Conservation (phyloP, 2,113 vertebrate species). For the Mobula birostris region DNA sequence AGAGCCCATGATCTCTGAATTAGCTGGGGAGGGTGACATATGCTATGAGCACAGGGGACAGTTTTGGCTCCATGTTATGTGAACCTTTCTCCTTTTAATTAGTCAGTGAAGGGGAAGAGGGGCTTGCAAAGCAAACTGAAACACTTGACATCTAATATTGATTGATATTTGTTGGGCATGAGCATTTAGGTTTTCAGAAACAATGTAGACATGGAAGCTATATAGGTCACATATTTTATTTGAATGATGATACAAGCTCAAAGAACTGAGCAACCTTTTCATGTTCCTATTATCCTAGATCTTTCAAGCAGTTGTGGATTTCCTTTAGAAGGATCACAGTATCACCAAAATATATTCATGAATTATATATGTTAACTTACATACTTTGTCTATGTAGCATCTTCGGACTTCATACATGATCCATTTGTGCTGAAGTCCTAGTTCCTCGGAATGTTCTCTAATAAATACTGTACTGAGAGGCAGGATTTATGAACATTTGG, state of each 20-base stretch:
- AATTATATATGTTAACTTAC: neutral
- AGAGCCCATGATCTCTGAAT: no score
- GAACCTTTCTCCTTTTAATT: no score
- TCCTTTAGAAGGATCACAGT: neutral
- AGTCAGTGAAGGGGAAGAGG: no score
- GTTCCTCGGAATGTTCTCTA: neutral
- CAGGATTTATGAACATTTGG: no score
- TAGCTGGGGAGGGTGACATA: no score
- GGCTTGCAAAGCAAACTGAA: no score
- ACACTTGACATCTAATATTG: no score
- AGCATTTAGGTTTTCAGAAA: no score
- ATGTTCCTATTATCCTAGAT: neutral
- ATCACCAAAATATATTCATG: neutral
- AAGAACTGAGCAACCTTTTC: neutral
- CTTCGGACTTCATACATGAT: neutral
- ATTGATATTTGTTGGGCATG: no score
- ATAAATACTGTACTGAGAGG: neutral
- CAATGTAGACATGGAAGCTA: no score
- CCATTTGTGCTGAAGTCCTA: neutral
- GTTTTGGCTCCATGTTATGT: no score
- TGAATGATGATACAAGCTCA: neutral
- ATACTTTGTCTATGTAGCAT: neutral
- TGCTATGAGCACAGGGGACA: no score
- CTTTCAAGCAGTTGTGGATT: neutral
- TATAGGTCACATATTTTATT: neutral